These are phyloP conservation scores for Myopa tessellatipennis DNA, from an alignment of 2,888 invertebrate species.

Conservation along the genomic window DNA sequence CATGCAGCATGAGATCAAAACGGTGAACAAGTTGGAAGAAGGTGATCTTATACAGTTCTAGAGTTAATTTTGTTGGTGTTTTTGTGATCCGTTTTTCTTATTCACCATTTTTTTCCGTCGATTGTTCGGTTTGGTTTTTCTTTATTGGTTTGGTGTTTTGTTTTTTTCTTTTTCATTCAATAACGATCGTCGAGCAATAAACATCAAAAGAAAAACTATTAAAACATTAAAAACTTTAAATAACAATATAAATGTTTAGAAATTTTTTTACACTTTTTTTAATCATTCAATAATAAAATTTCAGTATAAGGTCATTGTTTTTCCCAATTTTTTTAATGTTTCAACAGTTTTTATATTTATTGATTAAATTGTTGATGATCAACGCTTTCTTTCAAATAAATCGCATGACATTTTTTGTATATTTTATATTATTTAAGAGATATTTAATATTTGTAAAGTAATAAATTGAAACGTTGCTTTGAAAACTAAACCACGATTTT, in stretches of 20 bases:
- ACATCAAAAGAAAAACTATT: not conserved
- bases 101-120: not conserved
- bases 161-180: too few relatives aligned
- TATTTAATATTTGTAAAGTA: conserved; percentile 2
- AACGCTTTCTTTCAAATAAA: too few relatives aligned
- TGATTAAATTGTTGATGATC: too few relatives aligned
- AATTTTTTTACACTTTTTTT: too few relatives aligned
- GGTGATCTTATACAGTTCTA: conserved; percentile 72
- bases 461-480: conserved; percentile 22
- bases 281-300: too few relatives aligned
- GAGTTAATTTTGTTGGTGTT: conserved; percentile 40
- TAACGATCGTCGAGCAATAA: too few relatives aligned
- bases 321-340: too few relatives aligned
- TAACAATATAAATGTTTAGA: too few relatives aligned
- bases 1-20: not conserved
- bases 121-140: conserved; percentile 22
- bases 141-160: not conserved
- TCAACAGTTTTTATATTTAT: too few relatives aligned
- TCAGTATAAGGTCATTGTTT: too few relatives aligned
- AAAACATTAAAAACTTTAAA: too few relatives aligned
- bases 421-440: conserved; percentile 1
- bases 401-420: not conserved
- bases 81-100: conserved; percentile 29
- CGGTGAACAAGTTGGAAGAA: conserved; percentile 70
- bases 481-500: conserved; percentile 29